Evolutionary conservation across 2,888 invertebrate species (phyloP).

Genomic region (Polymixis flavicincta): DNA sequence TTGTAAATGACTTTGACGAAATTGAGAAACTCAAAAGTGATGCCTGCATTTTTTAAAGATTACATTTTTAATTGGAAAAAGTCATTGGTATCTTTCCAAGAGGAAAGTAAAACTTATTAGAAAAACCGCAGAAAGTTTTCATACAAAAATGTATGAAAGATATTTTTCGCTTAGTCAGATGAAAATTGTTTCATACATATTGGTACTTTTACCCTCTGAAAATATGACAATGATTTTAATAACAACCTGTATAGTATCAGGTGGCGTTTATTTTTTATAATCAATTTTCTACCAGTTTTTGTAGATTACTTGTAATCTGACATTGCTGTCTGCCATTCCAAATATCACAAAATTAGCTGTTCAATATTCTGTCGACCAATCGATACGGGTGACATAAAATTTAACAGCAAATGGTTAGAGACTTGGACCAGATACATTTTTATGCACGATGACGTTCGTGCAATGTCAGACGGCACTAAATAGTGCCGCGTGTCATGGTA

Average conservation of each 20-base stretch:
- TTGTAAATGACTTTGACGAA: not conserved
- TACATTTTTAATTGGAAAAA: too few species aligned
- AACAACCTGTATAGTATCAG: too few species aligned
- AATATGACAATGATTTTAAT: not conserved
- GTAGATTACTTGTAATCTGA: too few species aligned
- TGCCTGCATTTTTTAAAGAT: too few species aligned
- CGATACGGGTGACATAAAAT: too few species aligned
- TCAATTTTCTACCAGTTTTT: too few species aligned
- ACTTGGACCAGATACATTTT: not conserved
- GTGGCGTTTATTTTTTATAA: too few species aligned
- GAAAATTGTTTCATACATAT: too few species aligned
- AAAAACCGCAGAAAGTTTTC: not conserved
- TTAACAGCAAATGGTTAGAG: too few species aligned
- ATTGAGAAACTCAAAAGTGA: not conserved
- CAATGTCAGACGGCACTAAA: not conserved
- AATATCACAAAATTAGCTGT: too few species aligned
- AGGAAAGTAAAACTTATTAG: not conserved
- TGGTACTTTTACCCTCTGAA: not conserved
- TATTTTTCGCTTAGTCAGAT: not conserved
- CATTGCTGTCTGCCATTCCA: too few species aligned
- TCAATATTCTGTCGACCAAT: not conserved
- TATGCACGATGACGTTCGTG: not conserved
- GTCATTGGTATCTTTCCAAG: not conserved
- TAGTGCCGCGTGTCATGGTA: not conserved
- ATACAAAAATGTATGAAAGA: not conserved